Evolutionary conservation across 2,888 invertebrate species (phyloP), one percentile per base, ranked within the genome.

Genomic region (Ennomos quercinarius): DNA sequence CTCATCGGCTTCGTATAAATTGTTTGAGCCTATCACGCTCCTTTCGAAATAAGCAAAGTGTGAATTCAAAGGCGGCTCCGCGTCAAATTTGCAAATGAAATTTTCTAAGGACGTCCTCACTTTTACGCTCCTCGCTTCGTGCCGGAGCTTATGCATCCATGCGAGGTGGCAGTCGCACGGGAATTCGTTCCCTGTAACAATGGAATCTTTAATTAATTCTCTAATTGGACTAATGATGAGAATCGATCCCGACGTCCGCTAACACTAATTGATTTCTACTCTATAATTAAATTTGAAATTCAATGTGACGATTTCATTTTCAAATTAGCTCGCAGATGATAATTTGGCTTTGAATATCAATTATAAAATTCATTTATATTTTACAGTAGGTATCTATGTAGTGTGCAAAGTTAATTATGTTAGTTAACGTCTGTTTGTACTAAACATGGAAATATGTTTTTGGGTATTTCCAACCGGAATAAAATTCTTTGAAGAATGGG

Each of bases 81-180:
- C 76, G 74, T 93, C 95, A 78, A 95, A 93, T 83, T 94, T 94
- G 86, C 97, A 97, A 74, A 95, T 94, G 78, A 96, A 93, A 80
- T 95, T 95, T 81, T 96, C 96, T 64, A 97, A 93, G 59, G 95
- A 94, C 71, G 94, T 94, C 73, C 94, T 94, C 71, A 96, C 94
- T 85, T 95, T 94, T 64, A 93, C 91, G 86, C 95, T 96, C 83
- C 95, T 94, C 67, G 97, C 96, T 79, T 96, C 96, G 85, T 96
- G 95, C 65, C 95, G 94, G 68, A 97, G 93, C 67, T 94, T 94
- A 90, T 96, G 95, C 91, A 97, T 95, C 97, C 97, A 97, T 61
- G 95, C 94, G 76, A 97, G 93, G 72, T 96, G 96, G 82, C 97
- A 97, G 89, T 97, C 96, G 90, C 97, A 97, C 80, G 95, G 93